Percentiles rank a stretch among this genome's conserved stretches.
phyloP scores from a whole-genome alignment of 2,797 vertebrate species.

The Sebastes aleutianus region DNA sequence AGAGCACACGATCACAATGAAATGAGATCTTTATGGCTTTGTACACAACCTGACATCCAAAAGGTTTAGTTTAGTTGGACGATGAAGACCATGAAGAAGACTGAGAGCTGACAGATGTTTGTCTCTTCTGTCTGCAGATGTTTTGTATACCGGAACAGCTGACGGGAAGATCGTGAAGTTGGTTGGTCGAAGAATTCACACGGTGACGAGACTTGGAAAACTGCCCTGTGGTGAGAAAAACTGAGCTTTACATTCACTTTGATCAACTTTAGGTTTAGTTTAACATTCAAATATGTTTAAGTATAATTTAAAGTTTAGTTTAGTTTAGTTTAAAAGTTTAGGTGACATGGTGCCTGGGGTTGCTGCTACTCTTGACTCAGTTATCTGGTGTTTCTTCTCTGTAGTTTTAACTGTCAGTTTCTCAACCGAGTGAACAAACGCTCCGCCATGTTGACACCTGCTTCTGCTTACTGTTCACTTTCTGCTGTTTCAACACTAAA shows the following conservation, averaged over 20 bases:
- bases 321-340: not conserved
- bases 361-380: not conserved
- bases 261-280: not conserved
- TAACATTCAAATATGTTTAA: not conserved
- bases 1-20: not conserved
- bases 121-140: conserved; percentile 80
- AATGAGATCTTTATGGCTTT: not conserved
- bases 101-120: not conserved
- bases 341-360: not conserved
- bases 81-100: not conserved
- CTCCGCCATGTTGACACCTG: not conserved
- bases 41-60: not conserved
- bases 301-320: not conserved
- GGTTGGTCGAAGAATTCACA: conserved; percentile 85
- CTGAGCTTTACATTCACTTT: not conserved
- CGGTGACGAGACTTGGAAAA: conserved; percentile 86
- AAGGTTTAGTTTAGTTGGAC: not conserved
- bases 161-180: conserved; percentile 93
- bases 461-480: not conserved
- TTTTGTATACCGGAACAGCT: conserved; percentile 91
- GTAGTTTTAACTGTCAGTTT: not conserved
- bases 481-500: not conserved
- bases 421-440: not conserved
- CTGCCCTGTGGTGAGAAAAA: conserved; percentile 89
- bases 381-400: conserved; percentile 6